Conservation (phyloP, 1,140 invertebrate species). For the Macrobrachium nipponense region DNA sequence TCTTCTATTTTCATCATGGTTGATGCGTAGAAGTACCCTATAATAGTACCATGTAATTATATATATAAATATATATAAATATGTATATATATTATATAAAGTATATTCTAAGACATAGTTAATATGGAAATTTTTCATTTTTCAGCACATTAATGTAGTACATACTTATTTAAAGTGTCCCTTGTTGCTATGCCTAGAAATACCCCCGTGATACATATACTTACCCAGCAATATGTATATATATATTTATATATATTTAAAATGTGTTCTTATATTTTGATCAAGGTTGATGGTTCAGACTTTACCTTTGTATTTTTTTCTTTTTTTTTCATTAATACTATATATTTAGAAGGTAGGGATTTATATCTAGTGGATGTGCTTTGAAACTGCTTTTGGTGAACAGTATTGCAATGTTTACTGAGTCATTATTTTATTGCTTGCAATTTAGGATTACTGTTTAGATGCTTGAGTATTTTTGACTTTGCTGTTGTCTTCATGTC, state of each 20-base stretch:
- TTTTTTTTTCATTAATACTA: conserved; percentile 22
- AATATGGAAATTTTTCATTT: no score
- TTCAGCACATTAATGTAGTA: no score
- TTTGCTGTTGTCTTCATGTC: conserved; percentile 67
- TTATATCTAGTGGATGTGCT: conserved; percentile 1
- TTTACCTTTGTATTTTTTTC: conserved; percentile 50
- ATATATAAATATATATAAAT: no score
- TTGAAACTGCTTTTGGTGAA: conserved; percentile 41
- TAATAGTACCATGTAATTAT: no score
- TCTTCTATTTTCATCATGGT: no score
- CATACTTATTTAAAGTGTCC: no score
- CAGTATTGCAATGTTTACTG: conserved; percentile 47
- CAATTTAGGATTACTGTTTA: conserved; percentile 62
- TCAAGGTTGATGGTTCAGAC: conserved; percentile 45
- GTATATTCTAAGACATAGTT: no score
- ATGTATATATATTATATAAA: no score
- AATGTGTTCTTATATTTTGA: conserved; percentile 29
- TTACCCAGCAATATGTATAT: no score
- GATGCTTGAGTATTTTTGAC: conserved; percentile 59
- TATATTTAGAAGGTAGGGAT: conserved; percentile 44
- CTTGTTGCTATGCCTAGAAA: no score
- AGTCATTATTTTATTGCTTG: conserved; percentile 50
- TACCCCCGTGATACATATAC: no score
- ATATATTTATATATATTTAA: conserved; percentile 8
- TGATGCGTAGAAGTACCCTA: no score